Evolutionary conservation across 1,140 invertebrate species (phyloP).

Genomic region (Drosophila burlai): DNA sequence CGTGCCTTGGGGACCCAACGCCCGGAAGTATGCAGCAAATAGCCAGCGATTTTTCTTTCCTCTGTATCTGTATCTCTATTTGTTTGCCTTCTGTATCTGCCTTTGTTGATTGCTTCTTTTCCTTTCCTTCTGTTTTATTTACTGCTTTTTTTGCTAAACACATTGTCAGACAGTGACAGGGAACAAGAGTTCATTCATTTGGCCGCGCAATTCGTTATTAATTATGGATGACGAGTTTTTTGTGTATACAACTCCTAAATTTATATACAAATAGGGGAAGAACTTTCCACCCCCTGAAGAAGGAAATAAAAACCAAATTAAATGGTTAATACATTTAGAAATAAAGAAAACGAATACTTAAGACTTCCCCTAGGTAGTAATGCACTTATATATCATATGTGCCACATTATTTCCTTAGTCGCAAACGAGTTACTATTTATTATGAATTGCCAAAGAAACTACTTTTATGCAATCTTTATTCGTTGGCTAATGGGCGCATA

Average conservation of each 20-base stretch:
- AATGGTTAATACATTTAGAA: not conserved
- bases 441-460: conserved; percentile 32
- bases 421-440: conserved; percentile 53
- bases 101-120: conserved; percentile 13
- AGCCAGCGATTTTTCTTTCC: conserved; percentile 42
- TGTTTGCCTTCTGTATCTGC: conserved; percentile 14
- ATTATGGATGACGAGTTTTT: conserved; percentile 39
- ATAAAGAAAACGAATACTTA: not conserved
- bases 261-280: not conserved
- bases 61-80: conserved; percentile 1
- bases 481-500: conserved; percentile 44
- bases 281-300: not conserved
- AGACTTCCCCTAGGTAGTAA: not conserved
- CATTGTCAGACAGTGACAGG: conserved; percentile 71
- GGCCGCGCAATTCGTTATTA: conserved; percentile 61
- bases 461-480: conserved; percentile 48
- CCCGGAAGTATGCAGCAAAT: conserved; percentile 53
- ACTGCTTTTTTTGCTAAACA: conserved; percentile 52
- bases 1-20: conserved; percentile 14
- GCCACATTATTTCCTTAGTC: conserved; percentile 16
- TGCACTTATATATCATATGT: not conserved
- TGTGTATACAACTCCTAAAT: conserved; percentile 13
- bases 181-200: conserved; percentile 73
- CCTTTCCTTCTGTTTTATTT: conserved; percentile 22
- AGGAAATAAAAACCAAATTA: not conserved